Evolutionary conservation across 2,888 invertebrate genomes (phyloP).

Genomic region (Eupithecia insigniata): DNA sequence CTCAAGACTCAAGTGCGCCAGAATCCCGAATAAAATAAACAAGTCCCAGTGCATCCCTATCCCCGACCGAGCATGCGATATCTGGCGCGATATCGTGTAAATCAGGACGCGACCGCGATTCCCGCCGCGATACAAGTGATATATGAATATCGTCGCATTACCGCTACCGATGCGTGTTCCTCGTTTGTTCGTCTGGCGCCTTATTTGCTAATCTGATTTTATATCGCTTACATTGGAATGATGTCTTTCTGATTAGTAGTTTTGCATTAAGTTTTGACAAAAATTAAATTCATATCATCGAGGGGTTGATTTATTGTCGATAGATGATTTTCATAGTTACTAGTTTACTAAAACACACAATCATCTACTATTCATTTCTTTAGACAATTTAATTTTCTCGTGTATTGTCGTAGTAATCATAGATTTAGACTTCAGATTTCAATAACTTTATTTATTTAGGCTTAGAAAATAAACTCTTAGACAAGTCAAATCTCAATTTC

Average conservation of each 20-base stretch:
- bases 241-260: constrained; percentile 14
- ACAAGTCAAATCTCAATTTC: no score
- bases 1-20: background rate
- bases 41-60: constrained; percentile 48
- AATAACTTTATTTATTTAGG: no score
- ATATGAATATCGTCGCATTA: constrained; percentile 76
- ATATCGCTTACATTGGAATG: constrained; percentile 31
- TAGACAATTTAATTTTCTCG: background rate
- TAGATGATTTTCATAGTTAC: background rate
- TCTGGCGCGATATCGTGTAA: constrained; percentile 70
- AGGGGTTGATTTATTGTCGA: background rate
- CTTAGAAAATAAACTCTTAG: no score
- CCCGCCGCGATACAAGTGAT: constrained; percentile 70
- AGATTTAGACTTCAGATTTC: no score
- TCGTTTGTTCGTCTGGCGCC: constrained; percentile 49
- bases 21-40: background rate
- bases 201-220: constrained; percentile 43
- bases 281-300: background rate
- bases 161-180: constrained; percentile 48
- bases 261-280: background rate
- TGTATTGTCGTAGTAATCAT: background rate
- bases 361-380: background rate
- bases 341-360: background rate
- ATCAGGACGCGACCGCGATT: constrained; percentile 72
- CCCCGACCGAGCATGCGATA: constrained; percentile 52